Conservation (phyloP, 2,888 invertebrate species). For the Tethea ocularis region DNA sequence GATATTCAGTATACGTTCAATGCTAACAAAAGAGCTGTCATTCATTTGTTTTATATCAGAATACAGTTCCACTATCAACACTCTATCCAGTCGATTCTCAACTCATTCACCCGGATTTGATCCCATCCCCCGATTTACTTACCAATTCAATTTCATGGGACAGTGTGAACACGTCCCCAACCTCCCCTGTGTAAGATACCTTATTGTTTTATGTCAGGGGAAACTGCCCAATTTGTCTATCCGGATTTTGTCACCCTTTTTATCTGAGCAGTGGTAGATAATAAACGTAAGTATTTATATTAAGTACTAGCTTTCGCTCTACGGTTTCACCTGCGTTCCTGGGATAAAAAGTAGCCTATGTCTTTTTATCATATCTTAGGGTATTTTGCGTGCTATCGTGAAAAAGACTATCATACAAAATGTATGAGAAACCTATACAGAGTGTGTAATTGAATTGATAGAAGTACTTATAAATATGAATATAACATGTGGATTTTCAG, state of each 20-base stretch:
- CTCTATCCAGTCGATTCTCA: conserved; percentile 10
- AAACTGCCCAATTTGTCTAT: conserved; percentile 63
- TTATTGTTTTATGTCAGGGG: conserved; percentile 62
- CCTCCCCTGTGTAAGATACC: conserved; percentile 40
- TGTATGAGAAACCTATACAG: too few relatives aligned
- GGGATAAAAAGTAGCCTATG: too few relatives aligned
- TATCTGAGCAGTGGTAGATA: conserved; percentile 54
- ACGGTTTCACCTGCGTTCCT: too few relatives aligned
- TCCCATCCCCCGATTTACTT: conserved; percentile 47
- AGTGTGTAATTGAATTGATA: too few relatives aligned
- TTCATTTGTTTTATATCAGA: not conserved
- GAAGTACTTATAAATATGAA: too few relatives aligned
- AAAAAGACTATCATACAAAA: too few relatives aligned
- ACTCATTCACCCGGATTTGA: conserved; percentile 16
- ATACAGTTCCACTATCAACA: conserved; percentile 3
- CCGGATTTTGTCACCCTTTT: conserved; percentile 58
- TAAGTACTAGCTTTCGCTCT: not conserved
- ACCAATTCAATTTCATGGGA: conserved; percentile 51
- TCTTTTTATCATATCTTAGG: too few relatives aligned
- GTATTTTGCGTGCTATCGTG: too few relatives aligned
- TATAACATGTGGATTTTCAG: too few relatives aligned
- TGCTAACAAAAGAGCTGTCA: not conserved
- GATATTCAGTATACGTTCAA: not conserved
- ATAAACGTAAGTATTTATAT: conserved; percentile 11
- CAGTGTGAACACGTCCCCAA: conserved; percentile 38